phyloP scores from a whole-genome alignment of 2,113 vertebrate genomes.

The Cheilinus undulatus region DNA sequence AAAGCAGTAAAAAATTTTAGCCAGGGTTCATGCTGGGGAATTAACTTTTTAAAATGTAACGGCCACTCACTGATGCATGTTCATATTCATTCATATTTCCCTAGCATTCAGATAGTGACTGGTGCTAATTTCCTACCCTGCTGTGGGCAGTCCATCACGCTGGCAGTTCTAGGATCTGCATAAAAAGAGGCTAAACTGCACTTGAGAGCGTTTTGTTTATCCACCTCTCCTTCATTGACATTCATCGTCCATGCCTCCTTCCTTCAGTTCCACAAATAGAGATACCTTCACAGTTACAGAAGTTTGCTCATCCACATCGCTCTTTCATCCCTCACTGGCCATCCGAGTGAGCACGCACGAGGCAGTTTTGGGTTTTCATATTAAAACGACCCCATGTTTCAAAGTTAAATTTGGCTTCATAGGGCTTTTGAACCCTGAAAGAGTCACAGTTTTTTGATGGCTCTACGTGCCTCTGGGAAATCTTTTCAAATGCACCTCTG shows the following conservation, averaged over 20 bases:
- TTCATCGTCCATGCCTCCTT: constrained; percentile 44
- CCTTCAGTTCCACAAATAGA: constrained; percentile 34
- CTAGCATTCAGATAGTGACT: background rate
- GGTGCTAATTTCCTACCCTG: background rate
- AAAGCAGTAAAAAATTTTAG: constrained; percentile 1
- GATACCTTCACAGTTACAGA: constrained; percentile 33
- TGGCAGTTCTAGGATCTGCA: constrained; percentile 48
- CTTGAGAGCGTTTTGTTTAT: constrained; percentile 56
- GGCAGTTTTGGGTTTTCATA: constrained; percentile 58
- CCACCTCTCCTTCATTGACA: constrained; percentile 52
- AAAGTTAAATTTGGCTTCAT: constrained; percentile 75
- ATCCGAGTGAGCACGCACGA: constrained; percentile 43
- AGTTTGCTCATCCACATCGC: constrained; percentile 26
- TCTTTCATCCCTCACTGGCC: constrained; percentile 62
- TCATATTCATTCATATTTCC: background rate
- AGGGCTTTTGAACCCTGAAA: constrained; percentile 67
- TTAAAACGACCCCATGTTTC: constrained; percentile 60
- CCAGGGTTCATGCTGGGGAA: background rate
- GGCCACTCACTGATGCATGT: background rate
- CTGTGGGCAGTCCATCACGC: constrained; percentile 3
- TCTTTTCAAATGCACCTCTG: constrained; percentile 57
- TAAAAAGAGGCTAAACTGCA: constrained; percentile 29
- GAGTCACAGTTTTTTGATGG: constrained; percentile 40
- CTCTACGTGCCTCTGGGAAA: constrained; percentile 48
- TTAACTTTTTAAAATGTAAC: background rate